Evolutionary conservation across 2,797 vertebrate genomes (phyloP), one percentile per base, ranked within the genome.

Genomic region (Mastacembelus armatus): DNA sequence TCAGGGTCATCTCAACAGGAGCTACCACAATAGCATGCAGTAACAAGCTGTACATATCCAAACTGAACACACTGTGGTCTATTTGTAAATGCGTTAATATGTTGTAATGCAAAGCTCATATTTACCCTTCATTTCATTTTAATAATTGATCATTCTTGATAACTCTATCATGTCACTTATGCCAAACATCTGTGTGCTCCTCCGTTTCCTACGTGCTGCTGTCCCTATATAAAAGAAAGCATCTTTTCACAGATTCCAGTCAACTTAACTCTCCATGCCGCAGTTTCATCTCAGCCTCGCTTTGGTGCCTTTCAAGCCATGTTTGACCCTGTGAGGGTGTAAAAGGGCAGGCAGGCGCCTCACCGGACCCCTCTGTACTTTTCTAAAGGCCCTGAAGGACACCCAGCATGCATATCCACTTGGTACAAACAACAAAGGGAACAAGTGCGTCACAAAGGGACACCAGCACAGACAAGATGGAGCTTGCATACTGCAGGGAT

Each of bases 361-460:
- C 10, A 10, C 60, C 80, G 84, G 79, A 85, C 82, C 65, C 82
- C 78, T 77, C 81, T 71, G 56, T 66, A 57, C 66, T 85, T 43
- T 48, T 83, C 18, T 45, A 60, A 85, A 87, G 77, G 74, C 73
- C 73, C 80, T 52, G 71, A 80, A 84, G 73, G 78, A 83, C 36
- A 40, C 84, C 38, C 85, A 86, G 85, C 85, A 66, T 76, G 85
- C 22, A 73, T 38, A 60, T 81, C 68, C 74, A 73, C 59, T 76
- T 74, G 18, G 67, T 33, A 21, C 30, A 48, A 77, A 87, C 85
- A 81, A 88, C 78, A 88, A 85, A 89, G 70, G 10, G 56, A 33
- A 14, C 6, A 67, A 30, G 47, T 65, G 74, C 35, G 24, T 85
- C 87, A 84, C 80, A 83, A 75, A 81, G 66, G 52, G 54, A 80